phyloP scores from a whole-genome alignment of 2,113 vertebrate genomes.

The Marmota flaviventris region DNA sequence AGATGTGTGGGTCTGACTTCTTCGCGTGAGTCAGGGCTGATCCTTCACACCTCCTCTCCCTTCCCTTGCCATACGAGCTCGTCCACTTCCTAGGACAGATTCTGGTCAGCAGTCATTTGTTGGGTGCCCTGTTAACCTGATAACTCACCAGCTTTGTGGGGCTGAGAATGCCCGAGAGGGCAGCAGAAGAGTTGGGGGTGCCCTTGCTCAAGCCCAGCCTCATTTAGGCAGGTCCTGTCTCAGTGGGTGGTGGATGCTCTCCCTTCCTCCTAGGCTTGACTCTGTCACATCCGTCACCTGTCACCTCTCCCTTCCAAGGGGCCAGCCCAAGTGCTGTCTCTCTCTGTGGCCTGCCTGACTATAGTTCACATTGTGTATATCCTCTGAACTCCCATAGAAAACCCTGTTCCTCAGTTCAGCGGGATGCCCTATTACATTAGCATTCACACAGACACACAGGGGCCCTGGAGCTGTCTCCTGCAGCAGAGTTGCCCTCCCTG shows the following conservation, averaged over 20 bases:
- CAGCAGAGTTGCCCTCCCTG: not conserved
- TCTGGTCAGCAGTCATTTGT: fast-evolving
- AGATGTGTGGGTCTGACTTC: not conserved
- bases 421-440: not conserved
- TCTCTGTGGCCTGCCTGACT: not conserved
- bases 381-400: fast-evolving
- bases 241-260: not conserved
- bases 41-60: not conserved
- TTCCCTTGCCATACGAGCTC: not conserved
- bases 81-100: not conserved
- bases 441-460: too few relatives aligned
- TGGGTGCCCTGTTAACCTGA: not conserved
- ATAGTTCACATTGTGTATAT: not conserved
- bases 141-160: not conserved
- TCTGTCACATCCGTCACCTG: not conserved
- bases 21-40: not conserved
- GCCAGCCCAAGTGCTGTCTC: not conserved
- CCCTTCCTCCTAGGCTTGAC: not conserved
- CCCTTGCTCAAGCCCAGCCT: not conserved
- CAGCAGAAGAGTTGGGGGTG: not conserved
- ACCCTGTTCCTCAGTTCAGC: too few relatives aligned
- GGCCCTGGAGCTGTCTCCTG: not conserved
- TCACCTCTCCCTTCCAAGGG: not conserved
- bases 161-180: not conserved
- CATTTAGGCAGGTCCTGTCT: not conserved